These are phyloP conservation scores for Chymomyza caudatula DNA, from an alignment of 2,888 invertebrate species.

Conservation along the genomic window DNA sequence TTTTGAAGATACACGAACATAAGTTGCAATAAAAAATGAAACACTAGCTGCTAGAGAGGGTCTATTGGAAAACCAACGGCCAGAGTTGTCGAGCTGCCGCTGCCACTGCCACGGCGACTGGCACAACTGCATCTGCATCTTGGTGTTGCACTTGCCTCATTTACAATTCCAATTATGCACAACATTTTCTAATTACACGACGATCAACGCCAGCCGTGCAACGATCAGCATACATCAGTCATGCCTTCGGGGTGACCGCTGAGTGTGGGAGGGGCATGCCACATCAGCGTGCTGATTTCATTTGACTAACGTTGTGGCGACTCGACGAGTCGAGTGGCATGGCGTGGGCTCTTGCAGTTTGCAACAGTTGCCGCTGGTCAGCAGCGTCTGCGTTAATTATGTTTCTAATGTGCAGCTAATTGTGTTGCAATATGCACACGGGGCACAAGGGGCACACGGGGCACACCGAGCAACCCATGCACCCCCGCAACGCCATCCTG, in stretches of 20 bases:
- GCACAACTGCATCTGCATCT: constrained; percentile 21
- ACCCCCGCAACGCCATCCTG: no score
- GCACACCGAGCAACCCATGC: no score
- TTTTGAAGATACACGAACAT: constrained; percentile 61
- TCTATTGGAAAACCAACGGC: constrained; percentile 46
- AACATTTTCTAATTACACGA: constrained; percentile 73
- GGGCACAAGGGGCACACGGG: no score
- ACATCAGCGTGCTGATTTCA: constrained; percentile 69
- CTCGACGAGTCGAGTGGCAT: constrained; percentile 1
- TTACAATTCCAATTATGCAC: constrained; percentile 74
- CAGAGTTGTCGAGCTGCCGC: constrained; percentile 25
- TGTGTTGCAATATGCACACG: constrained; percentile 72
- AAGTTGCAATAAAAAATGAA: constrained; percentile 13
- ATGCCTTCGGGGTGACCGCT: background rate
- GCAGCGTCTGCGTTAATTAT: constrained; percentile 67
- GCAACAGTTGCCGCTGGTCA: constrained; percentile 46
- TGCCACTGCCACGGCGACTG: constrained; percentile 13
- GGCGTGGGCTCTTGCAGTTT: constrained; percentile 30
- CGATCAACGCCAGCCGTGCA: constrained; percentile 51
- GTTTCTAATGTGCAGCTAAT: constrained; percentile 76
- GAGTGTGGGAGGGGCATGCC: background rate
- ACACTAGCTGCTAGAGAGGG: background rate
- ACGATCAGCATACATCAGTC: background rate
- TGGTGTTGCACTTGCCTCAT: constrained; percentile 54
- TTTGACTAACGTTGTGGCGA: constrained; percentile 49